phyloP scores from a whole-genome alignment of 2,797 vertebrate species.

The Anguilla anguilla region DNA sequence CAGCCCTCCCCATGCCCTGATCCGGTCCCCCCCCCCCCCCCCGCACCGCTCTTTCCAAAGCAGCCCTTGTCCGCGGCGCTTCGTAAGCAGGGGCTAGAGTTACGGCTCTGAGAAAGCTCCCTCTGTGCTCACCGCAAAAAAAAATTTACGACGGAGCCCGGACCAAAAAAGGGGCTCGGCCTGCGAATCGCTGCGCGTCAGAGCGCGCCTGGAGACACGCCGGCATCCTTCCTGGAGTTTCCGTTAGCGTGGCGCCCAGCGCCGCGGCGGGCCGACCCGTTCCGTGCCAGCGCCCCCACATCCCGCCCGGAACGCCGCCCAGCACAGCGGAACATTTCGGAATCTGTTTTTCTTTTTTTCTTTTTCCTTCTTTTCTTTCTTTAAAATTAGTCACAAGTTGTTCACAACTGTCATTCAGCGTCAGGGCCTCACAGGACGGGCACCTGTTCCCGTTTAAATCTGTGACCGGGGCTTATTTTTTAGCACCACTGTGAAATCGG shows the following conservation, averaged over 20 bases:
- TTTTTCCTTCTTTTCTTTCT: background rate
- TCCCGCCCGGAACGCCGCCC: background rate
- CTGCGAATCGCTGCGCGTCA: conserved; percentile 36
- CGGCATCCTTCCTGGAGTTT: conserved; percentile 47
- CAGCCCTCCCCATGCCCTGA: background rate
- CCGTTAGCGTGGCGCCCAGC: background rate
- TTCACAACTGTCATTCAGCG: background rate
- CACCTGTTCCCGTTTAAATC: background rate
- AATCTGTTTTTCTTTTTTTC: background rate
- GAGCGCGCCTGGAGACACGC: conserved; percentile 61
- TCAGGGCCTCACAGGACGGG: background rate
- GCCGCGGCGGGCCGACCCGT: background rate
- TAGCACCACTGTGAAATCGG: background rate
- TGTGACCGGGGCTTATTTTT: background rate
- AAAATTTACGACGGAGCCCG: conserved; percentile 55
- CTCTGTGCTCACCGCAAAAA: conserved; percentile 51
- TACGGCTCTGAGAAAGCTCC: conserved; percentile 50
- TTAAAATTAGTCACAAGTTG: background rate
- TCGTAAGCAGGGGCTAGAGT: conserved; percentile 46
- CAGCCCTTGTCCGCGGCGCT: conserved; percentile 55
- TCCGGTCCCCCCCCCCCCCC: background rate
- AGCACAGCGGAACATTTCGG: background rate
- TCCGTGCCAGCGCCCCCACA: background rate
- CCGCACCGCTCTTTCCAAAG: conserved; percentile 49
- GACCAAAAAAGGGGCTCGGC: conserved; percentile 46